These are phyloP conservation scores for Chaetophractus vellerosus DNA, from an alignment of 2,797 vertebrate species.

Conservation along the genomic window DNA sequence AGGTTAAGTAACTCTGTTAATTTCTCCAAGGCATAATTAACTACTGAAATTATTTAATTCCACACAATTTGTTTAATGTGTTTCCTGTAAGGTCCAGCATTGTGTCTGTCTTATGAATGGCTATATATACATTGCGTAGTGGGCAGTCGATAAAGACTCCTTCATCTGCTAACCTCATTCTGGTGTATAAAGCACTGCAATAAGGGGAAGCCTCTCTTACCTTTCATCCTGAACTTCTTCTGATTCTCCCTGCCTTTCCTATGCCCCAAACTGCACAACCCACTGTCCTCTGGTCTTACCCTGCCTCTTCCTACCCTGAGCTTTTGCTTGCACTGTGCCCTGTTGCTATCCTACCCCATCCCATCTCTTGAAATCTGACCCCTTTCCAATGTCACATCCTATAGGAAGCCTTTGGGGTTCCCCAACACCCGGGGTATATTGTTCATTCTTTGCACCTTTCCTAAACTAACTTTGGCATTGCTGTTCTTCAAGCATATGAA, in stretches of 20 bases:
- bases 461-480: background rate
- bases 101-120: background rate
- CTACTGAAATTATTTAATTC: conserved; percentile 27
- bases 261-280: background rate
- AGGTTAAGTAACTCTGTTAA: conserved; percentile 44
- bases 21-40: background rate
- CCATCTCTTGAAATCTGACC: background rate
- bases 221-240: background rate
- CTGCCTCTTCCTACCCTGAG: background rate
- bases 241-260: background rate
- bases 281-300: background rate
- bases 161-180: background rate
- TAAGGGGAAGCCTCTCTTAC: background rate
- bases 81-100: background rate
- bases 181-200: background rate
- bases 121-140: background rate
- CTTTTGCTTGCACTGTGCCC: background rate
- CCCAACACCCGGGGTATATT: background rate
- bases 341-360: background rate
- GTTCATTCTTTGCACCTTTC: background rate
- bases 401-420: background rate
- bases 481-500: background rate
- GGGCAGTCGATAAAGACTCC: background rate
- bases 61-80: background rate
- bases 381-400: background rate